Evolutionary conservation across 2,797 vertebrate genomes (phyloP).

Genomic region (Hemitrygon akajei): DNA sequence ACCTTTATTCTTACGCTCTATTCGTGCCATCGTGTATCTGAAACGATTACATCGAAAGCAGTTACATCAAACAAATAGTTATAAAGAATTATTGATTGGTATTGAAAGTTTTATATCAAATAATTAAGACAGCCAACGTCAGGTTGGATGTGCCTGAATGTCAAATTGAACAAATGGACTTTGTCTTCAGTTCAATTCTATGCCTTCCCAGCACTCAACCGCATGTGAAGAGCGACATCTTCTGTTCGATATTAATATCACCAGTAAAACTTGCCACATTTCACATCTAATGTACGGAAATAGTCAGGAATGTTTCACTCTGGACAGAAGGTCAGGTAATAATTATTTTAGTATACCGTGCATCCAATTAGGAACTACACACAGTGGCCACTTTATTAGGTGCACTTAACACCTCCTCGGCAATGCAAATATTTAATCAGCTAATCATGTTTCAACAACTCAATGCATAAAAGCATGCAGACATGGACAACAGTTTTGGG

Average conservation of each 20-base stretch:
- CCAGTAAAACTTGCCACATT: background rate
- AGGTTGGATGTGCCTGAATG: background rate
- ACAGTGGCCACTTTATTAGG: no score
- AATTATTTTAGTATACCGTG: background rate
- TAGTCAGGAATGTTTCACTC: background rate
- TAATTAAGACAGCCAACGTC: background rate
- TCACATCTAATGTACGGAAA: background rate
- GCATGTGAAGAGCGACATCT: constrained; percentile 21
- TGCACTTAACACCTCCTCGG: no score
- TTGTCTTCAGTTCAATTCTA: background rate
- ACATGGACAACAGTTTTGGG: no score
- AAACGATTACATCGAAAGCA: background rate
- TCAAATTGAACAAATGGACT: background rate
- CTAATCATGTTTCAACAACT: no score
- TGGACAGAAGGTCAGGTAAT: background rate
- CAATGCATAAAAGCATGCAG: no score
- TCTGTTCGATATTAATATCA: background rate
- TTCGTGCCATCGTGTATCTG: background rate
- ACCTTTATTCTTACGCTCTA: background rate
- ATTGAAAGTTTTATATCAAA: background rate
- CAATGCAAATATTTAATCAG: no score
- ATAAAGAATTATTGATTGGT: no score
- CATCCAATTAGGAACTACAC: background rate
- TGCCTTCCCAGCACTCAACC: background rate
- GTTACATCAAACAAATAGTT: background rate